A percentile compares a stretch with the other conserved stretches of the same genome.
These are phyloP conservation scores for Paragorgia papillata DNA, from an alignment of 92 coral and sea anemone genomes.

Conservation along the genomic window DNA sequence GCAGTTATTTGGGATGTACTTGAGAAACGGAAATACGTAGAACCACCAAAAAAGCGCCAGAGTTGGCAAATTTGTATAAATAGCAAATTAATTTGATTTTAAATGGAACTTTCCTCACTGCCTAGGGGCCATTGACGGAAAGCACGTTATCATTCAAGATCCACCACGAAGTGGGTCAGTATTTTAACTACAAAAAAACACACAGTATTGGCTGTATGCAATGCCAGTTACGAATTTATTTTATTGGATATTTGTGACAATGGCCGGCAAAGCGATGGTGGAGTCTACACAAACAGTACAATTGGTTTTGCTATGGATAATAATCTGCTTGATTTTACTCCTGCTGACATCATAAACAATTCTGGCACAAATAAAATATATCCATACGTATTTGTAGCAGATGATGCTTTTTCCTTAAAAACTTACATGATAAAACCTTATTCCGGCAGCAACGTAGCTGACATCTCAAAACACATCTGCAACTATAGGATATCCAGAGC, in stretches of 20 bases:
- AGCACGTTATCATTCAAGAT: slow-evolving; percentile 40
- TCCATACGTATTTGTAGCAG: slow-evolving; percentile 51
- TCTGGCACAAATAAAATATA: neutral
- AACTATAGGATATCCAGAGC: slow-evolving; percentile 52
- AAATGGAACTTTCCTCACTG: slow-evolving; percentile 50
- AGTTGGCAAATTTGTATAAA: slow-evolving; percentile 18
- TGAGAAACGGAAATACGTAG: slow-evolving; percentile 11
- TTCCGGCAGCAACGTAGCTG: slow-evolving; percentile 37
- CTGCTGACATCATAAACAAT: slow-evolving; percentile 16
- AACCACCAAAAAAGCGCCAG: slow-evolving; percentile 3
- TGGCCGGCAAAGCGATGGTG: slow-evolving; percentile 25
- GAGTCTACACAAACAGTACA: slow-evolving; percentile 9
- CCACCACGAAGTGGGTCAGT: slow-evolving; percentile 21
- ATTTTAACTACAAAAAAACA: slow-evolving; percentile 23
- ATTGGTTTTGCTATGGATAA: slow-evolving; percentile 37
- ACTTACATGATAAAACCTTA: slow-evolving; percentile 46
- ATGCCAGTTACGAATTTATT: slow-evolving; percentile 19
- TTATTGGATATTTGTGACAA: slow-evolving; percentile 19
- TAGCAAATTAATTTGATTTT: slow-evolving; percentile 15
- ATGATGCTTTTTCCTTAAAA: slow-evolving; percentile 52
- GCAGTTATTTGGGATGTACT: slow-evolving; percentile 35
- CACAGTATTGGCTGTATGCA: slow-evolving; percentile 6
- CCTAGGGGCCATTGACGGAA: slow-evolving; percentile 44
- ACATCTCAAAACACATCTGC: slow-evolving; percentile 32
- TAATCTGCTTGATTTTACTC: slow-evolving; percentile 1